Percentiles rank a stretch among this genome's conserved stretches.
Evolutionary conservation across 2,888 invertebrate species (phyloP).

Genomic region (Seira sanloemensis): DNA sequence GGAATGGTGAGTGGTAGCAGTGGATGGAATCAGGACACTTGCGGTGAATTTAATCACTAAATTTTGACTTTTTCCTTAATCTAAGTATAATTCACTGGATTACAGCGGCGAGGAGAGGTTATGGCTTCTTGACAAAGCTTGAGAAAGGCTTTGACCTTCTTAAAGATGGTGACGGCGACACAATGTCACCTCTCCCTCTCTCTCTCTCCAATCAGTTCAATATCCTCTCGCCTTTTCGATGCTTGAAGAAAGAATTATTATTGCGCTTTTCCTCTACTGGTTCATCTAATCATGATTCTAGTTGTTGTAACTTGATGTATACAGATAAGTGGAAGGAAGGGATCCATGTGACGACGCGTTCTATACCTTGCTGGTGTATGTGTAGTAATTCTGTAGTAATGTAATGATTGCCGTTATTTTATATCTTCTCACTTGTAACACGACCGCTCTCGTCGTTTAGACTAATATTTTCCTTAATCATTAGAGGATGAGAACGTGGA

Average conservation of each 20-base stretch:
- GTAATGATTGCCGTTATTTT: constrained; percentile 24
- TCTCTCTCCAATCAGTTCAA: background rate
- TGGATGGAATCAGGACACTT: constrained; percentile 65
- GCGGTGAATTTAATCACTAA: constrained; percentile 39
- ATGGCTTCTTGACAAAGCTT: background rate
- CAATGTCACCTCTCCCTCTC: background rate
- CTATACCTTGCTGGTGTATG: background rate
- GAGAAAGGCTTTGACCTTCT: background rate
- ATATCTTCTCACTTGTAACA: background rate
- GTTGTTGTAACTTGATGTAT: constrained; percentile 21
- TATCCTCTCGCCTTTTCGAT: background rate
- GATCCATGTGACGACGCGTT: background rate
- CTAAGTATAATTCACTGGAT: too few species aligned
- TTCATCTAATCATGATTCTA: background rate
- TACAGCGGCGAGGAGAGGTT: background rate
- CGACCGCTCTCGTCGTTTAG: background rate
- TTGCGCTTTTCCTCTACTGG: background rate
- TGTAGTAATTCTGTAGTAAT: background rate
- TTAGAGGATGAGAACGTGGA: background rate
- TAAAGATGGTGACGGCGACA: background rate
- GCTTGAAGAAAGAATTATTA: too few species aligned
- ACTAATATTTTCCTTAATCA: background rate
- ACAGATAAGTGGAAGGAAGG: constrained; percentile 29
- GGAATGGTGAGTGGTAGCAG: constrained; percentile 35
- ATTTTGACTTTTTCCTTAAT: too few species aligned